phyloP scores from a whole-genome alignment of 2,113 vertebrate genomes.

The Nothoprocta pentlandii region DNA sequence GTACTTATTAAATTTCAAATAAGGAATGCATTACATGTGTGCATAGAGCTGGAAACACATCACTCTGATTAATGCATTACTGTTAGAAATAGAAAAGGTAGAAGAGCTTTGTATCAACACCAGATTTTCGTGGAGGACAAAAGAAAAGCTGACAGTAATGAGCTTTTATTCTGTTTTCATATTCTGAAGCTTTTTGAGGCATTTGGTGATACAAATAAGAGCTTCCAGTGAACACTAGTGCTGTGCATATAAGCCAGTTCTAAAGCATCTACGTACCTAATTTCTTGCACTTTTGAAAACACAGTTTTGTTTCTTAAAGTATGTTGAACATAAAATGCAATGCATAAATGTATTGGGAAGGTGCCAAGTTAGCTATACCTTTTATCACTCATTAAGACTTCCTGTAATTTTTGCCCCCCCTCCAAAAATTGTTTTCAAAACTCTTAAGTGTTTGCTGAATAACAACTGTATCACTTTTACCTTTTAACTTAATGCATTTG shows the following conservation, averaged over 20 bases:
- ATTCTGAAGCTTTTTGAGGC: neutral
- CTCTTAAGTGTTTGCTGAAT: neutral
- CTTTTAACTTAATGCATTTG: neutral
- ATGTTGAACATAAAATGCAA: neutral
- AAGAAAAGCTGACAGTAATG: neutral
- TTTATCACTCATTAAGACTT: neutral
- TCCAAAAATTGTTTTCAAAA: neutral
- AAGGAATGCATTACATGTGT: neutral
- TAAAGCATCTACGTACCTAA: neutral
- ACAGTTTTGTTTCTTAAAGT: neutral
- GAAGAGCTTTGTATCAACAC: neutral
- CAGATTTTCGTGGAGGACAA: neutral
- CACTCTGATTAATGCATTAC: neutral
- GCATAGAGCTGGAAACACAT: neutral
- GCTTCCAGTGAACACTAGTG: neutral
- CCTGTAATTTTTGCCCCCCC: neutral
- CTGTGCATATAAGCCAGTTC: neutral
- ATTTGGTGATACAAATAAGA: neutral
- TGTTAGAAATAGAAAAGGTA: neutral
- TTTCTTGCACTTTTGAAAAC: neutral
- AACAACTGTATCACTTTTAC: neutral
- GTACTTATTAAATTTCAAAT: neutral
- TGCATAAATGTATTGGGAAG: neutral
- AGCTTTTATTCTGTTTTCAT: neutral
- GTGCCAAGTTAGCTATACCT: neutral